These are phyloP conservation scores for Stenodera caucasica DNA, from an alignment of 2,888 invertebrate species.

Conservation along the genomic window DNA sequence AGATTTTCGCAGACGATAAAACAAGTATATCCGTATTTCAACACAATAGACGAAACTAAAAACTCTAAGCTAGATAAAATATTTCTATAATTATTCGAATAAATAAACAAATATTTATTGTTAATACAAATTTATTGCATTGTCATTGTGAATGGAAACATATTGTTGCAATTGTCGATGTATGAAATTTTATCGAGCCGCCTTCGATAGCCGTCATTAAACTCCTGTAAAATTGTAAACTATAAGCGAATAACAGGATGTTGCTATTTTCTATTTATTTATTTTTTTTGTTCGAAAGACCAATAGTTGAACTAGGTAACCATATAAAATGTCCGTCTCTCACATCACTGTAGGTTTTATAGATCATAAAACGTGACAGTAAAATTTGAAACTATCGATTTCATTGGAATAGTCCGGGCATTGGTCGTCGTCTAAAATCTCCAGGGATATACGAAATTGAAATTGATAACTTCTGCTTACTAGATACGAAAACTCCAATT, in stretches of 20 bases:
- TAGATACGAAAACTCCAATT: constrained; percentile 14
- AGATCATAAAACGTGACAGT: constrained; percentile 49
- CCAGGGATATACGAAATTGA: constrained; percentile 38
- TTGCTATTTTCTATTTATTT: constrained; percentile 32
- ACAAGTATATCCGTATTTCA: background rate
- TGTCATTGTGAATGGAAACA: background rate
- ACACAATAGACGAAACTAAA: background rate
- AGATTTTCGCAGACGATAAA: background rate
- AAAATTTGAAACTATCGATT: constrained; percentile 51
- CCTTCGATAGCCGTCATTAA: background rate
- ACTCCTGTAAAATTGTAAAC: background rate
- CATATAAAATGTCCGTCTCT: constrained; percentile 44
- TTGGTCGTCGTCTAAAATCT: constrained; percentile 28
- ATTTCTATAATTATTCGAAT: no score
- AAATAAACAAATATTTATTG: background rate
- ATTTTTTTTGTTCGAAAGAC: constrained; percentile 25
- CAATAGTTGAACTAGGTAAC: constrained; percentile 39
- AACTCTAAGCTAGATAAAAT: no score
- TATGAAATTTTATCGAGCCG: background rate
- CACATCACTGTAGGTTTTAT: constrained; percentile 47
- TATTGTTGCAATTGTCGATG: background rate
- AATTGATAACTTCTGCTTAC: constrained; percentile 38
- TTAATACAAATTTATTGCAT: background rate
- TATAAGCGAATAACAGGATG: constrained; percentile 17
- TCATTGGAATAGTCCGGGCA: constrained; percentile 35